phyloP scores from a whole-genome alignment of 2,797 vertebrate genomes.

The Cossypha niveicapilla region DNA sequence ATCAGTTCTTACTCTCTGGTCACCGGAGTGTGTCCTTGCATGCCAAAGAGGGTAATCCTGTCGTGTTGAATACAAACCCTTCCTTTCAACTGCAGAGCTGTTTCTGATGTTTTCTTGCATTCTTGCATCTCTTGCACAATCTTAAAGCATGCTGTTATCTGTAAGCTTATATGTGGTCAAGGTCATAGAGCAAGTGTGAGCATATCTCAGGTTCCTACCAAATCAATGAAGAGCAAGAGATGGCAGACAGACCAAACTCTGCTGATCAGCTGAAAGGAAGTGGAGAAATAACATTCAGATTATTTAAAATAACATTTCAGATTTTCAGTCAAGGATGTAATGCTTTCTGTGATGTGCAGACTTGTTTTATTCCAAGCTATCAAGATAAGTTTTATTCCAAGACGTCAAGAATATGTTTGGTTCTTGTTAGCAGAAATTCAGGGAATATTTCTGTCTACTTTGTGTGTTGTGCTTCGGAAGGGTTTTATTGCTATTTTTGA shows the following conservation, averaged over 20 bases:
- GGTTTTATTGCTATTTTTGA: not conserved
- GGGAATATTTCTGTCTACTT: not conserved
- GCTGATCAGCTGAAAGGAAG: not conserved
- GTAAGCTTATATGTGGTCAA: not conserved
- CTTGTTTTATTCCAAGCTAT: not conserved
- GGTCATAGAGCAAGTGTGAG: not conserved
- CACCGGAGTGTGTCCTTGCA: not conserved
- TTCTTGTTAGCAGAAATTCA: too few species aligned
- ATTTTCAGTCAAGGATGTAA: not conserved
- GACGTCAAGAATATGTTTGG: too few species aligned
- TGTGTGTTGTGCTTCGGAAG: not conserved
- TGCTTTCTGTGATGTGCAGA: not conserved
- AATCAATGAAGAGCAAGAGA: not conserved
- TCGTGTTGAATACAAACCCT: not conserved
- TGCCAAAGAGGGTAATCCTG: not conserved
- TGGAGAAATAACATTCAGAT: not conserved
- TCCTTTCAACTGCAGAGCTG: not conserved
- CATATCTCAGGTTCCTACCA: rapidly evolving
- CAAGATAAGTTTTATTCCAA: too few species aligned
- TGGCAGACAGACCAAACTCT: not conserved
- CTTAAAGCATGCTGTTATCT: not conserved
- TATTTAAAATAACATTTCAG: not conserved
- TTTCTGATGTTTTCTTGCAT: not conserved
- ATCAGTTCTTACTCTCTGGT: not conserved
- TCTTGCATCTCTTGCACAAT: not conserved